Conservation (phyloP, 2,888 invertebrate species). For the Unio pictorum region DNA sequence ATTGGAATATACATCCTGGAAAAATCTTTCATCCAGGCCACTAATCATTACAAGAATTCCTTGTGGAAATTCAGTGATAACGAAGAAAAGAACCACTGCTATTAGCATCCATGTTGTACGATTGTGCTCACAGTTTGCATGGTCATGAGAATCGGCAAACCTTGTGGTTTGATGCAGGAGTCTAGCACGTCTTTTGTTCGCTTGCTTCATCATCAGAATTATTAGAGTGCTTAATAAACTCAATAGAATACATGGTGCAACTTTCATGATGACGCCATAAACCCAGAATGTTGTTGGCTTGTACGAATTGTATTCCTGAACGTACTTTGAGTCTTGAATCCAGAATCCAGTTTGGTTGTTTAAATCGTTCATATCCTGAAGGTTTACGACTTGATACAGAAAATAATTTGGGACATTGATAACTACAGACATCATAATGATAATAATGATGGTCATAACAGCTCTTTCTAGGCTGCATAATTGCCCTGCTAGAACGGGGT, state of each 20-base stretch:
- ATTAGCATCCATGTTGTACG: slow-evolving; percentile 92
- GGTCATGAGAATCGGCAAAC: slow-evolving; percentile 53
- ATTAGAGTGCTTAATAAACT: slow-evolving; percentile 77
- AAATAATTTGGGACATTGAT: slow-evolving; percentile 68
- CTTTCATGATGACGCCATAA: slow-evolving; percentile 92
- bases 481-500: slow-evolving; percentile 63
- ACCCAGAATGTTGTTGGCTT: slow-evolving; percentile 85
- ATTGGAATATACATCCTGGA: slow-evolving; percentile 75
- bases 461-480: slow-evolving; percentile 67
- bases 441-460: slow-evolving; percentile 60
- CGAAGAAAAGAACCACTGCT: slow-evolving; percentile 87
- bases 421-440: slow-evolving; percentile 58
- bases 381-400: slow-evolving; percentile 49
- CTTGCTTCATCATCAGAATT: slow-evolving; percentile 66
- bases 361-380: slow-evolving; percentile 9
- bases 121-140: slow-evolving; percentile 72
- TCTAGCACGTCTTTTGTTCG: slow-evolving; percentile 58
- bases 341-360: slow-evolving; percentile 50
- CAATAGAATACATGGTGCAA: slow-evolving; percentile 89
- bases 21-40: slow-evolving; percentile 75
- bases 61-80: slow-evolving; percentile 92
- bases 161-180: slow-evolving; percentile 61
- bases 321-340: slow-evolving; percentile 53
- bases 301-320: slow-evolving; percentile 43
- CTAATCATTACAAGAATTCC: slow-evolving; percentile 81